These are phyloP conservation scores for Cynocephalus volans DNA, from an alignment of 2,113 vertebrate species.

Conservation along the genomic window DNA sequence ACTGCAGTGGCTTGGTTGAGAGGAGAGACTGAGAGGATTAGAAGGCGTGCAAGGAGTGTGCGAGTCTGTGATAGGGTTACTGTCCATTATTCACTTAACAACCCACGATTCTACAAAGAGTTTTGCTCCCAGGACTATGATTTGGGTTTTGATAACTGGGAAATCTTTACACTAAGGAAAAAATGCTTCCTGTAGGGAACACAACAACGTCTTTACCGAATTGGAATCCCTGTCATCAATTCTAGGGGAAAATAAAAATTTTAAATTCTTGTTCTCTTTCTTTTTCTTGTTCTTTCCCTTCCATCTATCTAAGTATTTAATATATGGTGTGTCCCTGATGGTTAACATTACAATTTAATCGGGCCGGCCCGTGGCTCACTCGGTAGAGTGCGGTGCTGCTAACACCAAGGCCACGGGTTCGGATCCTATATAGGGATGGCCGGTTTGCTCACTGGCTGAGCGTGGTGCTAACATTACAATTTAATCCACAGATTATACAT, in stretches of 20 bases:
- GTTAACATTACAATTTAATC: not conserved
- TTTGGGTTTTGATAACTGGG: not conserved
- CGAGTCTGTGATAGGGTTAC: not conserved
- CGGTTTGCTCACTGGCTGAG: no score
- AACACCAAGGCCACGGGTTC: no score
- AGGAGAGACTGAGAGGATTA: not conserved
- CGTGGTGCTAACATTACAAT: not conserved
- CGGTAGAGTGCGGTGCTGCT: no score
- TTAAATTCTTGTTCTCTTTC: not conserved
- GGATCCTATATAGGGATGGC: no score
- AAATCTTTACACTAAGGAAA: not conserved
- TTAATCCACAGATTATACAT: not conserved
- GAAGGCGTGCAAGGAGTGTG: not conserved
- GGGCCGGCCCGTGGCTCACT: no score
- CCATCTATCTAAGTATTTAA: not conserved
- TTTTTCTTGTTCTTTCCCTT: not conserved
- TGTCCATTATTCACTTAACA: not conserved
- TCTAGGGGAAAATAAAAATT: slow-evolving; percentile 12
- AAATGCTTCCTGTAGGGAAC: not conserved
- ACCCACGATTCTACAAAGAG: not conserved
- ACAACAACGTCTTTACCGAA: not conserved
- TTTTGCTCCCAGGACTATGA: not conserved
- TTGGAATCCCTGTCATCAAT: not conserved
- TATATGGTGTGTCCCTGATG: not conserved
- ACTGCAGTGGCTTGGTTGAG: not conserved